Evolutionary conservation across 2,113 vertebrate species (phyloP).

Genomic region (Furnarius figulus): DNA sequence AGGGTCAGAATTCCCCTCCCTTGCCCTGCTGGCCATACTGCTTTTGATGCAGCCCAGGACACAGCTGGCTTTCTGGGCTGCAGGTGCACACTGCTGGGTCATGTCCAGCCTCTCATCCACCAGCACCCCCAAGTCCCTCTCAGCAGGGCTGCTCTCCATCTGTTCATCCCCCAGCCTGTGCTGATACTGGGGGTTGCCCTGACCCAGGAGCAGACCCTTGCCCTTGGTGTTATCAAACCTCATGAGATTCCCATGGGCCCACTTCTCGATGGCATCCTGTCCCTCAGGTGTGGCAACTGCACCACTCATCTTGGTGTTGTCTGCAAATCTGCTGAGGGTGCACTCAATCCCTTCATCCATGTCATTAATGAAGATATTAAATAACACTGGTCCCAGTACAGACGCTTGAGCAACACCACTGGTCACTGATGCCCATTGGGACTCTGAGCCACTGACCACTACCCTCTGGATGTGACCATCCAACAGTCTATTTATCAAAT

Average conservation of each 20-base stretch:
- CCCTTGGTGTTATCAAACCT: not conserved
- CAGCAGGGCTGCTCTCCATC: rapidly evolving
- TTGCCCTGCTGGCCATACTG: rapidly evolving
- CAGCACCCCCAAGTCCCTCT: not conserved
- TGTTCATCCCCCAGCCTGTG: not conserved
- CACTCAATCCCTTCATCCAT: not conserved
- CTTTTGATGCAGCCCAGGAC: not conserved
- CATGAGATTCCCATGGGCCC: not conserved
- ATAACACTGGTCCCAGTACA: not conserved
- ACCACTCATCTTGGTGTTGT: not conserved
- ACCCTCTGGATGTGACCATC: not conserved
- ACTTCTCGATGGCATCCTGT: too few relatives aligned
- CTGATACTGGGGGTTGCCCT: too few relatives aligned
- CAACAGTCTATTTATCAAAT: not conserved
- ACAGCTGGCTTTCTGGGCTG: rapidly evolving
- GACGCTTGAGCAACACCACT: not conserved
- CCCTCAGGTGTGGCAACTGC: not conserved
- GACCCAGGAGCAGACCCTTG: not conserved
- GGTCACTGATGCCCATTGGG: not conserved
- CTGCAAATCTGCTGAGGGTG: not conserved
- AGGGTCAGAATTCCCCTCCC: not conserved
- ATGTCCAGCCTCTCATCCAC: not conserved
- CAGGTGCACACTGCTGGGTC: not conserved
- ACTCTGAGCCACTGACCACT: not conserved
- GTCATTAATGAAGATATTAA: not conserved